Conservation (phyloP, 1,140 invertebrate genomes). For the Atta texana region DNA sequence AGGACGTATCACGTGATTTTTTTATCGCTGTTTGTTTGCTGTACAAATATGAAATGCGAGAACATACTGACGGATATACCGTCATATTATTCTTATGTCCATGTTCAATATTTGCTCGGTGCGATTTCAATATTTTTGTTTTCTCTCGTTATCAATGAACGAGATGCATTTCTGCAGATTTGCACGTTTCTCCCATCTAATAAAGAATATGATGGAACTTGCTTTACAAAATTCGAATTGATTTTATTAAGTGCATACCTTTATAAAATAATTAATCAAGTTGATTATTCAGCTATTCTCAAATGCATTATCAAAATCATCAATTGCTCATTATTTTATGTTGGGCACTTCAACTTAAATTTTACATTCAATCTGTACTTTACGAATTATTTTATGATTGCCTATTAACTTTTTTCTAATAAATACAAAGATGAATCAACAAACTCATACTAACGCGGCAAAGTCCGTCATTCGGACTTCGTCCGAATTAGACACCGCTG, state of each 20-base stretch:
- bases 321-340: background rate
- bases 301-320: background rate
- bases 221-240: background rate
- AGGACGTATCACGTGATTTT: conserved; percentile 29
- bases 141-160: conserved; percentile 54
- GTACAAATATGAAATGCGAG: conserved; percentile 59
- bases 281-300: background rate
- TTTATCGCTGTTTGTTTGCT: conserved; percentile 44
- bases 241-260: background rate
- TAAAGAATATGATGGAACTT: background rate
- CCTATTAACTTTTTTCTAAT: conserved; percentile 4
- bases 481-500: conserved; percentile 65
- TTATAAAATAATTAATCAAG: background rate
- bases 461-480: conserved; percentile 59
- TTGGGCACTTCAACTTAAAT: background rate
- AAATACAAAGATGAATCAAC: too few relatives aligned
- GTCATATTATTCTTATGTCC: conserved; percentile 59
- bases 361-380: background rate
- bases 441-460: background rate
- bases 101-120: conserved; percentile 53
- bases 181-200: conserved; percentile 18
- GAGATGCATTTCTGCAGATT: conserved; percentile 42
- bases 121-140: conserved; percentile 64
- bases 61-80: conserved; percentile 44
- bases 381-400: background rate